Evolutionary conservation across 1,140 invertebrate species (phyloP).

Genomic region (Battus philenor): DNA sequence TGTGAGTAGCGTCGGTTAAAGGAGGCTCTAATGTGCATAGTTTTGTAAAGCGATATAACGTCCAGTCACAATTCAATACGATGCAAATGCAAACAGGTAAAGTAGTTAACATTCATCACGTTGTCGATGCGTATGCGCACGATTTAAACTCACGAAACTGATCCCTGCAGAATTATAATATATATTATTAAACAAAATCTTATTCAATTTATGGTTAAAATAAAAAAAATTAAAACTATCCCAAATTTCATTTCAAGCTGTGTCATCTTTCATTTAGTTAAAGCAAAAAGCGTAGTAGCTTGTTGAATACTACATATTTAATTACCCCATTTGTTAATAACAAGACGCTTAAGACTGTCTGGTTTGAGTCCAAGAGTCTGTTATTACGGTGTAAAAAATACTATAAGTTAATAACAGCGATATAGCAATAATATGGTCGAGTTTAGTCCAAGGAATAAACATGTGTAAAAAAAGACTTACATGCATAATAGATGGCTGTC

Average conservation of each 20-base stretch:
- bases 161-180: slow-evolving; percentile 13
- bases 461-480: slow-evolving; percentile 40
- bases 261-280: not conserved
- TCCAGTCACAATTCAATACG: slow-evolving; percentile 10
- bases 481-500: slow-evolving; percentile 55
- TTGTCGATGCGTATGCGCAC: slow-evolving; percentile 13
- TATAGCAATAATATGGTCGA: no score
- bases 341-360: not conserved
- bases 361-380: no score
- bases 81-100: slow-evolving; percentile 15
- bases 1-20: not conserved
- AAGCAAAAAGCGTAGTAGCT: not conserved
- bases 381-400: no score
- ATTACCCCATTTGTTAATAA: not conserved
- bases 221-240: no score
- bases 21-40: slow-evolving; percentile 6
- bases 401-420: no score
- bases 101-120: slow-evolving; percentile 10
- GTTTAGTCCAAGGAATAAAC: not conserved
- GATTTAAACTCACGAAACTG: slow-evolving; percentile 14
- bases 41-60: slow-evolving; percentile 10
- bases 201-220: not conserved
- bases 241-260: no score
- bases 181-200: slow-evolving; percentile 4
- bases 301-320: slow-evolving; percentile 7